Percentiles rank a stretch among this genome's conserved stretches.
These are phyloP conservation scores for Desmodus rotundus DNA, from an alignment of 2,113 vertebrate species.

Conservation along the genomic window DNA sequence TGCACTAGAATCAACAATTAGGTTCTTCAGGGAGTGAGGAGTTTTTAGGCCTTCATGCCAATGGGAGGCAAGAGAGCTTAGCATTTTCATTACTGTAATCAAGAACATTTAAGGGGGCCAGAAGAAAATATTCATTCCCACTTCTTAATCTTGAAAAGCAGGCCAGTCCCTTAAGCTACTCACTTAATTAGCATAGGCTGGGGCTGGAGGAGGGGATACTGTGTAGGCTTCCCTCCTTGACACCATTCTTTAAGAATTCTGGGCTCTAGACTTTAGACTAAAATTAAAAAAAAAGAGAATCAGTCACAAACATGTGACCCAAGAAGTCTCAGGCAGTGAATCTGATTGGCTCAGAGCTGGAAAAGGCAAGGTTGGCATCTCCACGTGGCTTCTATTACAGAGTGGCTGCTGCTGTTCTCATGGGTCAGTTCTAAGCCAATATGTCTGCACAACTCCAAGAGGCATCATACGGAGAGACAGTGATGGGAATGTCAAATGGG, in stretches of 20 bases:
- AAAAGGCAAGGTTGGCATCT: neutral
- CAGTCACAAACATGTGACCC: neutral
- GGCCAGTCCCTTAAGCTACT: conserved; percentile 34
- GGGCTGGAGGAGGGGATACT: neutral
- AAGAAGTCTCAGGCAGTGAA: neutral
- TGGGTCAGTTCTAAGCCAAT: neutral
- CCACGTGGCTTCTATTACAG: neutral
- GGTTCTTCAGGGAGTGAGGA: neutral
- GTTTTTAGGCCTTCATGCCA: conserved; percentile 46
- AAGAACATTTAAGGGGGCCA: conserved; percentile 51
- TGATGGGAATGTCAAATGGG: neutral
- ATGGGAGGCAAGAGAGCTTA: conserved; percentile 49
- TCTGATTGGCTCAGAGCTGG: neutral
- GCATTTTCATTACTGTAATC: conserved; percentile 64
- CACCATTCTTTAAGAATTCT: conserved; percentile 1
- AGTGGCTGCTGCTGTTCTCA: neutral
- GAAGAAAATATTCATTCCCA: conserved; percentile 56
- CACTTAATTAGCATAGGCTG: conserved; percentile 34
- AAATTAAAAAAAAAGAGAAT: neutral
- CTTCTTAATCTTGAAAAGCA: conserved; percentile 46
- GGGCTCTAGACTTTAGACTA: neutral
- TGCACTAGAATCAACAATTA: neutral
- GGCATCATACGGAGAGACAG: neutral
- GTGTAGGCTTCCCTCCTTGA: conserved; percentile 7
- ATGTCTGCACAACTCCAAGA: neutral